A percentile compares a stretch with the other conserved stretches of the same genome.
Evolutionary conservation across 1,140 invertebrate genomes (phyloP).

Genomic region (Diachasmimorpha longicaudata): DNA sequence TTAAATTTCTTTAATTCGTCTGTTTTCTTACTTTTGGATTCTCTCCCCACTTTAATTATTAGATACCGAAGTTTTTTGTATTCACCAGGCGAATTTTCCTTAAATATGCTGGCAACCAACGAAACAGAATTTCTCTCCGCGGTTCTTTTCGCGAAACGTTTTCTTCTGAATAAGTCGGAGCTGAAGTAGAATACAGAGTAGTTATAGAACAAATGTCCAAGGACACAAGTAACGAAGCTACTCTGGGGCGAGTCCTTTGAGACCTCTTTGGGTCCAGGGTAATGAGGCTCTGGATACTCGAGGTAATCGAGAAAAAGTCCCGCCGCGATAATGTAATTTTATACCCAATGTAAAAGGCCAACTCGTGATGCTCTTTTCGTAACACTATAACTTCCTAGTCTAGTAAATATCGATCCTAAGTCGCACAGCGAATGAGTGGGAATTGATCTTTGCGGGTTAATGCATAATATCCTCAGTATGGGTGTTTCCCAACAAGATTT

Average conservation of each 20-base stretch:
- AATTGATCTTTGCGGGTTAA: not conserved
- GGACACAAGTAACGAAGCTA: not conserved
- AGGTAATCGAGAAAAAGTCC: slow-evolving; percentile 4
- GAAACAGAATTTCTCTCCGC: not conserved
- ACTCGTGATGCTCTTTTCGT: slow-evolving; percentile 4
- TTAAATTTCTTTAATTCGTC: not conserved
- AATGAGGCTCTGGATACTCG: not conserved
- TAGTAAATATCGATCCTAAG: not conserved
- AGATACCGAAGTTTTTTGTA: not conserved
- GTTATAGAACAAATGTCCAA: not conserved
- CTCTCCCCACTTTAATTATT: not conserved
- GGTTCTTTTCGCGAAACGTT: not conserved
- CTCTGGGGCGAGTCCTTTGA: not conserved
- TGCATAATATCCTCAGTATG: not conserved
- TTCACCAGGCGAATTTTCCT: not conserved
- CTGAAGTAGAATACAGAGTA: not conserved
- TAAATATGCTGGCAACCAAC: not conserved
- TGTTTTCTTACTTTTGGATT: not conserved
- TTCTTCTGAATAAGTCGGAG: not conserved
- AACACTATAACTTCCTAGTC: not conserved
- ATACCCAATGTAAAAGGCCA: slow-evolving; percentile 1
- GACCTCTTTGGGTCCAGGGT: not conserved
- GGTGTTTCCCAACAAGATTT: not conserved
- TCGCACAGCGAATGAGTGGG: not conserved
- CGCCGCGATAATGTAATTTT: not conserved